Evolutionary conservation across 2,113 vertebrate species (phyloP), one percentile per base, ranked within the genome.

Genomic region (Grammomys surdaster): DNA sequence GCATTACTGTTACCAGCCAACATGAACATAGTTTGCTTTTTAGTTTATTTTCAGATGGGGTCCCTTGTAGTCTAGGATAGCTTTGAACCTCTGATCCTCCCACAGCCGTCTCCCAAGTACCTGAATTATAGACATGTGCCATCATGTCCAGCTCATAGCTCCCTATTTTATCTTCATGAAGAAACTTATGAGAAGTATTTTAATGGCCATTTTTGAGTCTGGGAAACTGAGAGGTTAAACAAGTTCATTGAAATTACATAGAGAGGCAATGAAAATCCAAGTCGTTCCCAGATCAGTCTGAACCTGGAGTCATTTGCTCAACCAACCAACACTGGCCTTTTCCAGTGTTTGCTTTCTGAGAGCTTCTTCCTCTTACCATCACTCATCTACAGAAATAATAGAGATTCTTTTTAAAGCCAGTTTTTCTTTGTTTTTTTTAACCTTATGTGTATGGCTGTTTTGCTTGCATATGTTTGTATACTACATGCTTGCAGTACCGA

Each of bases 121-220:
- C 9, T 24, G 73, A 40, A 26, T 76, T 43, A 60, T 31, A 67
- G 63, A 46, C 63, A 7, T 86, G 82, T 65, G n/a, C 82, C 26
- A 85, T 63, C 58, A 67, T 1, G n/a, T 28, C 82, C 28, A 46
- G 82, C 16, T 58, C 22, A 67, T n/a, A 26, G 56, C 46, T 87
- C 70, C 54, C 75, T 69, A 60, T 22, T 89, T 85, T 60, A 78
- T 73, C 77, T 89, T 85, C n/a, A 89, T 10, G 46, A 95, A 73
- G n/a, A 56, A 17, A 81, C 36, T 69, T 72, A 78, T 73, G 16
- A 54, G 82, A n/a, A 73, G 31, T 60, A 96, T 78, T 94, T 86
- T 85, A 89, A 88, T 10, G 19, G 14, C 8, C 17, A 26, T 75
- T 56, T 89, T 92, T 72, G 24, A 80, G 40, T 58, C 5, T 80